Conservation (phyloP, 2,888 invertebrate species). For the Drosophila algonquin region DNA sequence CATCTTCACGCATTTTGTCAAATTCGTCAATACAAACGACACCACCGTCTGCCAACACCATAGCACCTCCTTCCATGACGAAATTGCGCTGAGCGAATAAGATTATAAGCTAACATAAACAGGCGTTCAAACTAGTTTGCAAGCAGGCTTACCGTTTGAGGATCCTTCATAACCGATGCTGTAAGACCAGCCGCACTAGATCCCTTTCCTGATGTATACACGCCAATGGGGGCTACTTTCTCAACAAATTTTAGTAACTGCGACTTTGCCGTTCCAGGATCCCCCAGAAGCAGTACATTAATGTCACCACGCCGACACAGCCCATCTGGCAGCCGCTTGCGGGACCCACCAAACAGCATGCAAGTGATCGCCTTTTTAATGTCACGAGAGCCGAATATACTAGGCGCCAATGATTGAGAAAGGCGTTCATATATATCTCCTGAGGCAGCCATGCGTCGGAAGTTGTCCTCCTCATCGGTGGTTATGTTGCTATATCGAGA, state of each 20-base stretch:
- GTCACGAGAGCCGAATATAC: conserved; percentile 96
- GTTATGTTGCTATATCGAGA: conserved; percentile 85
- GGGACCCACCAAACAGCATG: conserved; percentile 95
- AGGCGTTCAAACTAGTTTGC: neutral
- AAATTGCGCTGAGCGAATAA: conserved; percentile 90
- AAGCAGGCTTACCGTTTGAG: conserved; percentile 89
- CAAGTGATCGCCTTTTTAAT: conserved; percentile 99
- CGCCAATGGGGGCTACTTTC: conserved; percentile 95
- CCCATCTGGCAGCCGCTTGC: conserved; percentile 96
- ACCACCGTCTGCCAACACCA: conserved; percentile 99
- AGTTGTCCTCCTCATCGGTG: conserved; percentile 88
- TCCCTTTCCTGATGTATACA: conserved; percentile 99
- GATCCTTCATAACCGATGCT: conserved; percentile 98
- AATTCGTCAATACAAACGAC: conserved; percentile 99
- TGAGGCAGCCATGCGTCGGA: conserved; percentile 91
- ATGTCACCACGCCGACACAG: conserved; percentile 98
- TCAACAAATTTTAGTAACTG: conserved; percentile 99
- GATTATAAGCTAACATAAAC: neutral
- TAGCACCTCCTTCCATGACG: conserved; percentile 99
- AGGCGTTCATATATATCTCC: conserved; percentile 95
- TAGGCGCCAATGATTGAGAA: conserved; percentile 96
- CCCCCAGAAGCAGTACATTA: conserved; percentile 96
- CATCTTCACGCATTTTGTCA: conserved; percentile 99
- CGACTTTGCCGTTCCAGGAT: conserved; percentile 99
- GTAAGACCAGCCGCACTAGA: conserved; percentile 99